Conservation (phyloP, 2,888 invertebrate genomes). For the Polymixis lichenea region DNA sequence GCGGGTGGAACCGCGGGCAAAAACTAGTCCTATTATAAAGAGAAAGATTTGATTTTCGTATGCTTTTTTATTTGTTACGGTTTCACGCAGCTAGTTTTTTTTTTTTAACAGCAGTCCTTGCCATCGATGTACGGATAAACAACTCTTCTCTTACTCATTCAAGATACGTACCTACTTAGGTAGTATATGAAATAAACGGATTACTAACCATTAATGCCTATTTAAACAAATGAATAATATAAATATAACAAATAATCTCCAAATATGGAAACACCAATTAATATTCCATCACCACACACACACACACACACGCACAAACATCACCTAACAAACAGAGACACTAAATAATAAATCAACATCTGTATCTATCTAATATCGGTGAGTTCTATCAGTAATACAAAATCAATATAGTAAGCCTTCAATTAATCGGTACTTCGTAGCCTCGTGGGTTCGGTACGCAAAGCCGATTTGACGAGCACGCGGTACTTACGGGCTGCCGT, state of each 20-base stretch:
- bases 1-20: no score
- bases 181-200: no score
- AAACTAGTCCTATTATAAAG: no score
- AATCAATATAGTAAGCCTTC: conserved; percentile 86
- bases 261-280: conserved; percentile 29
- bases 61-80: no score
- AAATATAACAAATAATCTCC: neutral
- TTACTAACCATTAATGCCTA: no score
- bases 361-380: conserved; percentile 79
- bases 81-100: neutral
- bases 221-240: neutral
- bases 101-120: neutral
- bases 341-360: conserved; percentile 80
- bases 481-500: conserved; percentile 66
- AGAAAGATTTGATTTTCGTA: no score
- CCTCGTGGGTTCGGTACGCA: conserved; percentile 64
- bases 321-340: conserved; percentile 61
- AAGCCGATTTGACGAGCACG: conserved; percentile 76
- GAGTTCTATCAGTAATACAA: conserved; percentile 85
- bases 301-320: conserved; percentile 53
- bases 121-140: neutral
- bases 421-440: conserved; percentile 80
- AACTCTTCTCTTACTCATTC: neutral
- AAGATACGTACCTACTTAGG: neutral
- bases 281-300: conserved; percentile 62